Conservation (phyloP, 2,888 invertebrate genomes). For the Pandemis heparana region DNA sequence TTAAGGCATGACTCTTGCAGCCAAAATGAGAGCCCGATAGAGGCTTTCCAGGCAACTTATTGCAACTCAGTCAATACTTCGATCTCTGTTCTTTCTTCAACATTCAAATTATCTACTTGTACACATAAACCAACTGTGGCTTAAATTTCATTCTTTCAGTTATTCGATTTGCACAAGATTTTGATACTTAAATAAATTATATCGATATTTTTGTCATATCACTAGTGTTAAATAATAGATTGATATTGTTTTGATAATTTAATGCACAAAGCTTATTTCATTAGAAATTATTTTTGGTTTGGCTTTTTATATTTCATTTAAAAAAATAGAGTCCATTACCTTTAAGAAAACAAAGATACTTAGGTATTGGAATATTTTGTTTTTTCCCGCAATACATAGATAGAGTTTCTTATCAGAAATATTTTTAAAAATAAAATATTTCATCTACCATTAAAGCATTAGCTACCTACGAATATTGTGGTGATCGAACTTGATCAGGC, state of each 20-base stretch:
- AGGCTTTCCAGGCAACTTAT: constrained; percentile 65
- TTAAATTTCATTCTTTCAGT: background rate
- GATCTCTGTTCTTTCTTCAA: constrained; percentile 5
- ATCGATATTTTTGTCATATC: background rate
- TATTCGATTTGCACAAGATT: background rate
- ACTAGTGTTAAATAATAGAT: background rate
- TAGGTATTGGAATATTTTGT: constrained; percentile 2
- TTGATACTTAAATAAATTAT: background rate
- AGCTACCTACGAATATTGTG: too few relatives aligned
- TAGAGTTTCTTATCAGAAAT: background rate
- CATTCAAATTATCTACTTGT: background rate
- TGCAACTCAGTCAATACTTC: constrained; percentile 47
- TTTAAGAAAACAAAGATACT: background rate
- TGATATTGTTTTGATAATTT: constrained; percentile 21
- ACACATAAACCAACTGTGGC: background rate
- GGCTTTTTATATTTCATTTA: constrained; percentile 38
- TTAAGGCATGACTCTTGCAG: constrained; percentile 72
- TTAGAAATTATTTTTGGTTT: constrained; percentile 8
- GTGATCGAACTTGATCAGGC: constrained; percentile 19
- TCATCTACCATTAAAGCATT: background rate
- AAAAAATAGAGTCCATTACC: constrained; percentile 31
- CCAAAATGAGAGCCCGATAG: constrained; percentile 72
- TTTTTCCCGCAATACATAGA: constrained; percentile 8
- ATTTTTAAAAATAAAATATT: background rate
- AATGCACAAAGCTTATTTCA: constrained; percentile 30